Evolutionary conservation across 2,113 vertebrate genomes (phyloP).

Genomic region (Ammodytes dubius): DNA sequence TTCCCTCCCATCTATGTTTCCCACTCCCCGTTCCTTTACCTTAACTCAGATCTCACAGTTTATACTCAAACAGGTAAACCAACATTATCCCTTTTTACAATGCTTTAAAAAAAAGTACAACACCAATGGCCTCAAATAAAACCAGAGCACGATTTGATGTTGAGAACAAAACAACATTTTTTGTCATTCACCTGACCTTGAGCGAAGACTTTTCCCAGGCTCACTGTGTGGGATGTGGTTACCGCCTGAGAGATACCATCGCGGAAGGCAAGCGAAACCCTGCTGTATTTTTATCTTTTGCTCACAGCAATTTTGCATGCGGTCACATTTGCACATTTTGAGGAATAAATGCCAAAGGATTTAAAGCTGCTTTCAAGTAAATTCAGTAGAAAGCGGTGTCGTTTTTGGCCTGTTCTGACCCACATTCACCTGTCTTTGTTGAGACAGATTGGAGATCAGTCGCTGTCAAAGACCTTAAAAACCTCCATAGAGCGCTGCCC

Average conservation of each 20-base stretch:
- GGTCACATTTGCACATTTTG: background rate
- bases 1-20: background rate
- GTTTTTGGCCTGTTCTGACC: constrained; percentile 7
- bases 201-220: background rate
- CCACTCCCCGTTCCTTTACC: background rate
- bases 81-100: too few relatives aligned
- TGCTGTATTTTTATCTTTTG: background rate
- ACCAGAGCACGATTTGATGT: background rate
- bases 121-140: background rate
- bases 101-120: background rate
- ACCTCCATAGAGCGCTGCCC: background rate
- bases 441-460: constrained; percentile 23
- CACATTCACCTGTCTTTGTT: background rate
- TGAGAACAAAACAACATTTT: background rate
- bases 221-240: constrained; percentile 3
- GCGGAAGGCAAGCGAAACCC: background rate
- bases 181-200: constrained; percentile 63
- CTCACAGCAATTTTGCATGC: background rate
- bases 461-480: constrained; percentile 18
- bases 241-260: background rate
- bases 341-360: background rate
- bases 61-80: background rate
- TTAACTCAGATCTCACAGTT: background rate
- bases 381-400: background rate
- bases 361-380: background rate